Evolutionary conservation across 92 coral and sea anemone species (phyloP), one percentile per base, ranked within the genome.

Genomic region (Umimayanthus kanabou): DNA sequence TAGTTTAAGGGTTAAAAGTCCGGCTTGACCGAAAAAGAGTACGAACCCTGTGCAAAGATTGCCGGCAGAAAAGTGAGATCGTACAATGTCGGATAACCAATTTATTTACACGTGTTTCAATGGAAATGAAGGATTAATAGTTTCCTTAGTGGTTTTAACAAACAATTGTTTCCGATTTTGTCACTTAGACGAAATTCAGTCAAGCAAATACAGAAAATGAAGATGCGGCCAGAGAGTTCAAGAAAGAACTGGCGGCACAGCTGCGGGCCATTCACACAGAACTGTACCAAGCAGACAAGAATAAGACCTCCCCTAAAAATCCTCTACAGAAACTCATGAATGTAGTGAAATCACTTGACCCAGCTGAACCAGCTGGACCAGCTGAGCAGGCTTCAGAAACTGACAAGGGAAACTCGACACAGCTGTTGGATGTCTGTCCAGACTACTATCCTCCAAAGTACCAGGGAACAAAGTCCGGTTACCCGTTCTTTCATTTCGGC

Each of bases 401-500:
- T 33, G 37, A 9, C 76, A 65, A 66, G 1, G 85, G 1, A 22
- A 47, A 28, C 43, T n/a, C 81, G 22, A 37, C 77, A 57, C 25
- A 45, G 15, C 26, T 87, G 40, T 61, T 90, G 22, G 93, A 90
- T 49, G 93, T 90, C 1, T 90, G 93, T 37, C 93, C 93, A 2
- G 93, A 90, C 30, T 81, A 90, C 57, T 82, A 23, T n/a, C 86
- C 86, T 5, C 2, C 61, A 67, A 82, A 82, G 22, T 90, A 81
- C 42, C 20, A 82, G 79, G 93, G 93, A 9, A 64, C 57, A 22
- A 90, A 87, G 30, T 90, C 66, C 43, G 93, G 93, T 20, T 90
- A 90, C 61, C 93, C 93, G 0, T 90, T 90, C 79, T 90, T 79
- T 75, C 90, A 87, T 75, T 81, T 82, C 26, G 91, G 93, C 30